Evolutionary conservation across 2,888 invertebrate species (phyloP).

Genomic region (Allolobophora icterica): DNA sequence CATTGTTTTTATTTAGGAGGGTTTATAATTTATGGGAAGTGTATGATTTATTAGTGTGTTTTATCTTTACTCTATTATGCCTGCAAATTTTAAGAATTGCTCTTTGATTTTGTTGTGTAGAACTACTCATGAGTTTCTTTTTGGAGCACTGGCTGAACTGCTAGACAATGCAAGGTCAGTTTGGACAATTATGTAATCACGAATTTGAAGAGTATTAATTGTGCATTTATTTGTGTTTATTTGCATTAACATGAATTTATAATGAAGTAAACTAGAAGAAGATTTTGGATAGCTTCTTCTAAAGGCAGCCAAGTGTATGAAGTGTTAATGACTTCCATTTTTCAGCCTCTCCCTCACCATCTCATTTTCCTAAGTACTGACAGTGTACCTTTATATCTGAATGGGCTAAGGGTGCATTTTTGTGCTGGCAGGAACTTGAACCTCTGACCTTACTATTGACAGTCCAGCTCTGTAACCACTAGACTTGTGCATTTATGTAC

Average conservation of each 20-base stretch:
- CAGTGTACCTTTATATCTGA: background rate
- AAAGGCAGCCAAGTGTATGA: background rate
- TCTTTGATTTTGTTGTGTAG: constrained; percentile 35
- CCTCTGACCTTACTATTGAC: background rate
- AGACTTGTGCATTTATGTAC: no score
- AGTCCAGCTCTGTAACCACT: background rate
- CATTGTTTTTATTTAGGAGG: no score
- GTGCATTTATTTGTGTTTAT: background rate
- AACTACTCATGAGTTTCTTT: constrained; percentile 66
- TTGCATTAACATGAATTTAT: background rate
- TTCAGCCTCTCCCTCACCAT: background rate
- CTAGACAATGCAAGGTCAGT: constrained; percentile 66
- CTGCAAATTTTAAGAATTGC: background rate
- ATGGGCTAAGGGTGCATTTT: background rate
- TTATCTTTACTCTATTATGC: background rate
- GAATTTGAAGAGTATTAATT: background rate
- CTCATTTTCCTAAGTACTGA: background rate
- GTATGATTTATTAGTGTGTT: background rate
- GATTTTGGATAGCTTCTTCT: background rate
- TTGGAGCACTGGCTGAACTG: constrained; percentile 67
- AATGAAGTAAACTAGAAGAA: background rate
- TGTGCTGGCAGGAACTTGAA: background rate
- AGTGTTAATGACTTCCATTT: background rate
- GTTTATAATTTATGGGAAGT: background rate
- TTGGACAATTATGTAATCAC: background rate